Evolutionary conservation across 2,113 vertebrate genomes (phyloP).

Genomic region (Columba janthina): DNA sequence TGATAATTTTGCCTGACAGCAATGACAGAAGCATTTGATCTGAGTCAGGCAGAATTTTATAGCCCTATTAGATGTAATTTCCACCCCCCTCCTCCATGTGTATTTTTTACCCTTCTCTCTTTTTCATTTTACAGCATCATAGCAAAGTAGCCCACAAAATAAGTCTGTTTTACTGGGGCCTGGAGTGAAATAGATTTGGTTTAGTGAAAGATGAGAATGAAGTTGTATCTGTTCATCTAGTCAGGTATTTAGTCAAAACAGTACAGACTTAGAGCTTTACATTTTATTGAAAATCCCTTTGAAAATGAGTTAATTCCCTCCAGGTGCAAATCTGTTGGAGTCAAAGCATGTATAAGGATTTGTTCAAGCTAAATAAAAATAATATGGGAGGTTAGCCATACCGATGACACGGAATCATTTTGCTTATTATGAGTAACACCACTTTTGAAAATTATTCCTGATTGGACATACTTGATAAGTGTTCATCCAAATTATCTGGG

Average conservation of each 20-base stretch:
- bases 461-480: background rate
- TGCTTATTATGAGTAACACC: background rate
- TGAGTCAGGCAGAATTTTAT: constrained; percentile 47
- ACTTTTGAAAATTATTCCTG: background rate
- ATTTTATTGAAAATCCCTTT: background rate
- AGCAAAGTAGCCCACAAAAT: background rate
- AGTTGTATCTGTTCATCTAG: background rate
- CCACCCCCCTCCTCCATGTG: background rate
- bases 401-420: background rate
- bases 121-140: background rate
- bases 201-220: background rate
- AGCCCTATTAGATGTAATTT: constrained; percentile 36
- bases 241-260: background rate
- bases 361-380: background rate
- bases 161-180: background rate
- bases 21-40: constrained; percentile 55
- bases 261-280: background rate
- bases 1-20: constrained; percentile 49
- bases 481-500: background rate
- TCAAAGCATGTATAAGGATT: background rate
- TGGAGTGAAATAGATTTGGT: background rate
- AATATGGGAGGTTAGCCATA: background rate
- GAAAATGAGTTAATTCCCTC: background rate
- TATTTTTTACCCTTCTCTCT: background rate
- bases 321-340: background rate